A percentile compares a stretch with the other conserved stretches of the same genome.
phyloP scores from a whole-genome alignment of 2,888 invertebrate species.

The Dendrolimus houi region DNA sequence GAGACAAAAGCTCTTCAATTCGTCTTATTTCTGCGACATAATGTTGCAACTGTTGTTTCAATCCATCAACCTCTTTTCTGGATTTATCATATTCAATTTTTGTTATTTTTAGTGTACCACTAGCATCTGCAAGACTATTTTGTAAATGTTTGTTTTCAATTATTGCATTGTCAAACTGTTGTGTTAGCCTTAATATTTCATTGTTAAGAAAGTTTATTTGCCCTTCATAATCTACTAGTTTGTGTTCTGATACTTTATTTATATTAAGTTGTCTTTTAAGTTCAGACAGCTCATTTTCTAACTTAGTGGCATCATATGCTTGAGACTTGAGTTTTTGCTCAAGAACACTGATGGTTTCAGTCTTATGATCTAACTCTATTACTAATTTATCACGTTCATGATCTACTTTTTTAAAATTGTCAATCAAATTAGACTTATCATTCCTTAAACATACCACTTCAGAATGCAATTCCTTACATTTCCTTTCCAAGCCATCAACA shows the following conservation, averaged over 20 bases:
- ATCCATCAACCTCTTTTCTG: constrained; percentile 81
- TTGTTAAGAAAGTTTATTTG: constrained; percentile 76
- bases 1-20: constrained; percentile 84
- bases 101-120: constrained; percentile 77
- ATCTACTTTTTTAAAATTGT: constrained; percentile 79
- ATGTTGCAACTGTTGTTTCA: constrained; percentile 86
- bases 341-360: constrained; percentile 79
- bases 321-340: constrained; percentile 80
- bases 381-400: constrained; percentile 82
- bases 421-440: constrained; percentile 79
- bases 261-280: constrained; percentile 71
- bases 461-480: constrained; percentile 75
- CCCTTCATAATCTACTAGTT: constrained; percentile 61
- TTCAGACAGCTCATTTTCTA: constrained; percentile 74
- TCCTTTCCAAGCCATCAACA: constrained; percentile 73
- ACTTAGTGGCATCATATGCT: constrained; percentile 66
- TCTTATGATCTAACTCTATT: constrained; percentile 83
- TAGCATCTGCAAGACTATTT: constrained; percentile 80
- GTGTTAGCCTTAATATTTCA: constrained; percentile 74
- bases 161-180: constrained; percentile 75
- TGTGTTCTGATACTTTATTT: constrained; percentile 63
- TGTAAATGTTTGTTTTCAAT: constrained; percentile 85
- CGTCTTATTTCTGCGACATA: constrained; percentile 88
- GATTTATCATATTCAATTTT: constrained; percentile 82
- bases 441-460: constrained; percentile 78